These are phyloP conservation scores for Drosophila borborema DNA, from an alignment of 2,888 invertebrate species.

Conservation along the genomic window DNA sequence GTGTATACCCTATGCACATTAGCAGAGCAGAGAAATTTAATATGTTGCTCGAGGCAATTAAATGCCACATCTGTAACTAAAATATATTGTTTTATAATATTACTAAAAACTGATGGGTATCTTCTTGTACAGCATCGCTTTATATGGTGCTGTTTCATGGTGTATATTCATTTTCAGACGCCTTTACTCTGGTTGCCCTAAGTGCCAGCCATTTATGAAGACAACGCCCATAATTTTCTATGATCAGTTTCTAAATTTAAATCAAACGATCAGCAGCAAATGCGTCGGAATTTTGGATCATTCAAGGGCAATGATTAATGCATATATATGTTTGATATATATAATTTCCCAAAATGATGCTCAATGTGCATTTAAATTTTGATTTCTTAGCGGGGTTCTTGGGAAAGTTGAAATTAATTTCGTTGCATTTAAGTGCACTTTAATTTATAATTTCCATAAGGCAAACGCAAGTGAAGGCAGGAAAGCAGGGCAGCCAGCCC, in stretches of 20 bases:
- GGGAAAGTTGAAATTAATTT: constrained; percentile 62
- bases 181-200: constrained; percentile 14
- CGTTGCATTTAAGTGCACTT: constrained; percentile 69
- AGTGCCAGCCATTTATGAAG: constrained; percentile 30
- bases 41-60: no score
- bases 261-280: constrained; percentile 74
- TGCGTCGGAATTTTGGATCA: constrained; percentile 36
- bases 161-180: constrained; percentile 13
- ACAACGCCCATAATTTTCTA: constrained; percentile 63
- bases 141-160: background rate
- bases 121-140: background rate
- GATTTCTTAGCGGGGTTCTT: constrained; percentile 62
- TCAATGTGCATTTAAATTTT: constrained; percentile 29
- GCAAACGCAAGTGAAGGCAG: constrained; percentile 29
- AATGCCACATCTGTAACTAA: no score
- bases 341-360: constrained; percentile 24
- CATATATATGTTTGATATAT: constrained; percentile 1
- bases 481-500: background rate
- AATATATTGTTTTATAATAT: no score
- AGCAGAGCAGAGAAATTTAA: background rate
- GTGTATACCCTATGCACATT: background rate
- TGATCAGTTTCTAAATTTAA: constrained; percentile 72
- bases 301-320: constrained; percentile 58
- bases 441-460: constrained; percentile 65
- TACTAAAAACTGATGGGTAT: background rate